Evolutionary conservation across 1,140 invertebrate species (phyloP), one percentile per base, ranked within the genome.

Genomic region (Limonius californicus): DNA sequence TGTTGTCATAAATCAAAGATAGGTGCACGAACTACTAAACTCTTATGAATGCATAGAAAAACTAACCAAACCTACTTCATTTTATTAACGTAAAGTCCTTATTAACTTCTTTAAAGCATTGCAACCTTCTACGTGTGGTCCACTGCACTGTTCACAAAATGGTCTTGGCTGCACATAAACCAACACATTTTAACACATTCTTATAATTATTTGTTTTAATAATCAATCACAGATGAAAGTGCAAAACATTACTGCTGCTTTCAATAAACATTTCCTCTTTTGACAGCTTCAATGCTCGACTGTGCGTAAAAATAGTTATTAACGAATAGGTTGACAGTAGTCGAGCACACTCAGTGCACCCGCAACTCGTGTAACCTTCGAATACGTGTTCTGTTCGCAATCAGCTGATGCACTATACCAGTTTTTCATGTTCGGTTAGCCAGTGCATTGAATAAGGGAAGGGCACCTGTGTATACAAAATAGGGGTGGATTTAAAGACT

Each of bases 1-100:
- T 50, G 45, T 50, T 50, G 45, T 50, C 45, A 50, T 50, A 50
- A 50, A 50, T 50, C n/a, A 39, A 39, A 12, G 35, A 12, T 39
- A 39, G 8, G 11, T 39, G 35, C 35, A 12, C 7, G n/a, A 39
- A 39, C 35, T 39, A 39, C n/a, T 39, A 39, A 39, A 39, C 2
- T 39, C 35, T 39, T 39, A 39, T 14, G 2, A 39, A 39, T 2
- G n/a, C 7, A 14, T 39, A 39, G 2, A 39, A 39, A 27, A 39
- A 39, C 35, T 39, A 39, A 39, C 35, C 35, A 39, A 39, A 39
- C n/a, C 8, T 39, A 39, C n/a, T 39, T 39, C 35, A 39, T 9
- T 2, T 14, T 12, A 39, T 39, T 39, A 39, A 3, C 9, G 9
- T 27, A 27, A 27, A 9, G 23, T 27, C 23, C 23, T 27, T 27